Percentiles rank a stretch among this genome's conserved stretches.
These are phyloP conservation scores for Phallusia fumigata DNA, from an alignment of 23 tunicate genomes.

Conservation along the genomic window DNA sequence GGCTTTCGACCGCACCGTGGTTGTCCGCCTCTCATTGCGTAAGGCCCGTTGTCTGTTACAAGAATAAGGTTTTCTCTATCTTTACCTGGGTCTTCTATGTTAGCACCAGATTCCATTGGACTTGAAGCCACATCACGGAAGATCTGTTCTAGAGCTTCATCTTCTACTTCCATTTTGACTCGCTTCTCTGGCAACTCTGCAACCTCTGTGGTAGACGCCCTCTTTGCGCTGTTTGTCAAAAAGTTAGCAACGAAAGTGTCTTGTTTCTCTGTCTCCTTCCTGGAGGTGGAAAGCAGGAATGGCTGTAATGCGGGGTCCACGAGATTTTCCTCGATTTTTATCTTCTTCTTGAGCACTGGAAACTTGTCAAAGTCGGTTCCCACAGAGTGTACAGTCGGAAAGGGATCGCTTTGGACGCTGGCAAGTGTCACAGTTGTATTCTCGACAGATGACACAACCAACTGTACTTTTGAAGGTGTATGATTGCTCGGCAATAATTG, in stretches of 20 bases:
- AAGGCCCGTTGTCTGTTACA: constrained; percentile 2
- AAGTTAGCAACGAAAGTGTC: background rate
- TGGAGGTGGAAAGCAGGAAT: background rate
- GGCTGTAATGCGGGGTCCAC: background rate
- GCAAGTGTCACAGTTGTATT: too few relatives aligned
- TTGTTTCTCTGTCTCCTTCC: background rate
- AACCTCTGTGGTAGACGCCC: too few relatives aligned
- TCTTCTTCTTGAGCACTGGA: background rate
- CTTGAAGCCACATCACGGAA: background rate
- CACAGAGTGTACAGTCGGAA: too few relatives aligned
- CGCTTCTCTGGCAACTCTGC: too few relatives aligned
- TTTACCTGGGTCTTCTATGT: background rate
- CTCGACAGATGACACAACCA: too few relatives aligned
- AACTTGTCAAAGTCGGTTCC: too few relatives aligned
- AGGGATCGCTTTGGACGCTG: too few relatives aligned
- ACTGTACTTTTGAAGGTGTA: too few relatives aligned
- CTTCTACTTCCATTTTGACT: too few relatives aligned
- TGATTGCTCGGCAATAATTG: too few relatives aligned
- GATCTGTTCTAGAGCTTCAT: background rate
- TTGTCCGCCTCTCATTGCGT: background rate
- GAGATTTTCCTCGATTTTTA: background rate
- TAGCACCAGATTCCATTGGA: background rate
- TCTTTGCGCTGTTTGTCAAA: background rate
- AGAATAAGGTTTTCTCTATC: background rate
- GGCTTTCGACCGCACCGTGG: background rate